Base-by-base conservation (phyloP, 2,797 vertebrate genomes). In the Cephalopachus bancanus region DNA sequence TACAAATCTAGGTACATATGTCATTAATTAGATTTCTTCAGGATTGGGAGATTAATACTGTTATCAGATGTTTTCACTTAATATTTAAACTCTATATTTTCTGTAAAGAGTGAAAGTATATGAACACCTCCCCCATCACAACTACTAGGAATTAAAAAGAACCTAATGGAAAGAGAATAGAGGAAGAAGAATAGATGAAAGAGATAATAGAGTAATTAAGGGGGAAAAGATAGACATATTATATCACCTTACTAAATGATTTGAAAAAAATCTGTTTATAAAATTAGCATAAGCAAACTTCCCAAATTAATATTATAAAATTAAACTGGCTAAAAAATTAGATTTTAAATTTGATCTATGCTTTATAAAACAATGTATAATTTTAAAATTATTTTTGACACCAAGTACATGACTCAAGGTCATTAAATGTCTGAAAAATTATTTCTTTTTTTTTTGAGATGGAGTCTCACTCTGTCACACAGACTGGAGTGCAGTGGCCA, bases 321-420 rank as follows among this genome's bases (percentile, higher is more conserved):
- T 78, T 94, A 53, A 81, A 76, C 26, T 55, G 2, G 3, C 2
- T 64, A 60, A 85, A 65, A 4, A 88, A 49, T 51, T 78, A 62
- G 3, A 10, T 7, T 80, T 89, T 89, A 57, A 95, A 67, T 89
- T 94, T 85, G 62, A 9, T 55, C 60, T 60, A 2, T n/a, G 20
- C 1, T 37, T 74, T 74, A 22, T 51, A 11, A 95, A 92, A 72
- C 1, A 86, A 80, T 74, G 19, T 62, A 17, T 69, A 79, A 37
- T 24, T 49, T 86, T 89, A 88, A 2, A 71, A 51, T 57, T 74
- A 20, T 78, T 91, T 90, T 74, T 85, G 24, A 69, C 28, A 84
- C 2, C 24, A 74, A 81, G 33, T 1, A n/a, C 3, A 49, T 12
- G 12, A 84, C 62, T 84, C 85, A 89, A 95, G 17, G 7, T 79